Percentiles rank a stretch among this genome's conserved stretches.
Conservation (phyloP, 2,797 vertebrate species). For the Rhinoraja longicauda region DNA sequence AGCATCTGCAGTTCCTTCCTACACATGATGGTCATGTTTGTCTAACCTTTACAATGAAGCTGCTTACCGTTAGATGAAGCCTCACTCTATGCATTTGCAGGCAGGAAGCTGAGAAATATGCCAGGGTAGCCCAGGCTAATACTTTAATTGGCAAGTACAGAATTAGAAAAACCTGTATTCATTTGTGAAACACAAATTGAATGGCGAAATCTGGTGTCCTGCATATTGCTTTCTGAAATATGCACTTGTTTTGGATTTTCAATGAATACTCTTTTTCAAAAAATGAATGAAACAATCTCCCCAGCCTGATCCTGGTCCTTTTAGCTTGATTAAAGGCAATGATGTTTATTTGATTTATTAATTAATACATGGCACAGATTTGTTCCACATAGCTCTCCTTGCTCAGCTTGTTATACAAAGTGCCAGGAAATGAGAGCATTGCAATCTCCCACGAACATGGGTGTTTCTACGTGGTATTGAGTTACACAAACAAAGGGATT, state of each 20-base stretch:
- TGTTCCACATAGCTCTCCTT: slow-evolving; percentile 9
- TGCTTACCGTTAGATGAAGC: neutral
- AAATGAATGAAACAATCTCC: neutral
- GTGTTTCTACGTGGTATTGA: slow-evolving; percentile 24
- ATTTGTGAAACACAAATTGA: neutral
- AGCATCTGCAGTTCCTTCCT: too few relatives aligned
- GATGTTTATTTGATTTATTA: slow-evolving; percentile 23
- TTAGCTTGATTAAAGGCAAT: neutral
- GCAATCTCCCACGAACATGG: slow-evolving; percentile 32
- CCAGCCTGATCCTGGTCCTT: neutral
- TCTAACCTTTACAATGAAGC: neutral
- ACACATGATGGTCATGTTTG: neutral
- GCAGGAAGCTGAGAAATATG: neutral
- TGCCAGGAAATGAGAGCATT: slow-evolving; percentile 30
- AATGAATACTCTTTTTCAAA: neutral
- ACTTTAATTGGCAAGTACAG: neutral
- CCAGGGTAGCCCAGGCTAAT: neutral
- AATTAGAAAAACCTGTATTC: too few relatives aligned
- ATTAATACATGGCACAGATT: neutral
- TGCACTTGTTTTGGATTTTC: neutral
- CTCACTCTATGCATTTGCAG: neutral
- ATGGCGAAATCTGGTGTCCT: neutral
- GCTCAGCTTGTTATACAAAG: slow-evolving; percentile 8
- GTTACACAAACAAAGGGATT: slow-evolving; percentile 34
- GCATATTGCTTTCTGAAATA: neutral